Percentiles rank a stretch among this genome's conserved stretches.
Evolutionary conservation across 2,888 invertebrate genomes (phyloP).

Genomic region (Odontocerum albicorne): DNA sequence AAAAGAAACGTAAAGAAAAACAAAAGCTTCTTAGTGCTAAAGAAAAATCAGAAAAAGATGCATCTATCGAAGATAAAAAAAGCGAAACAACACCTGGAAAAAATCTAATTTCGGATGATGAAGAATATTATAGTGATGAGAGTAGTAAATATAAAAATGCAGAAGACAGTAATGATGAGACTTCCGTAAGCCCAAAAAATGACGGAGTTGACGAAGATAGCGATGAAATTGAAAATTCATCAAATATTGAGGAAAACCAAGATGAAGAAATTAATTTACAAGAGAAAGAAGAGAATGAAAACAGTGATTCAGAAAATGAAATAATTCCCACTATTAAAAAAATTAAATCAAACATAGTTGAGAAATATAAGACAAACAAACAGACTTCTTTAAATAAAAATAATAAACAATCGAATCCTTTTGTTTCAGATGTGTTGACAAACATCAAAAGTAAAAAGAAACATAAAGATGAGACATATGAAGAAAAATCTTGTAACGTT

Average conservation of each 20-base stretch:
- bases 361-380: not conserved
- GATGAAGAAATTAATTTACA: not conserved
- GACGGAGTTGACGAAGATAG: not conserved
- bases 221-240: not conserved
- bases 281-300: not conserved
- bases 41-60: constrained; percentile 6
- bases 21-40: constrained; percentile 11
- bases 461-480: not conserved
- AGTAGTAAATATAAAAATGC: not conserved
- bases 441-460: not conserved
- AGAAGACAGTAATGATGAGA: not conserved
- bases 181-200: not conserved
- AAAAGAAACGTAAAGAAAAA: constrained; percentile 28
- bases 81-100: not conserved
- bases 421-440: no score
- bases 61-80: not conserved
- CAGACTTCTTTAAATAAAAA: no score
- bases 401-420: no score
- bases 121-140: not conserved
- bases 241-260: not conserved
- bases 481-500: not conserved
- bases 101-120: not conserved
- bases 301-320: not conserved
- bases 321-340: no score
- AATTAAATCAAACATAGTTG: not conserved